phyloP scores from a whole-genome alignment of 2,113 vertebrate genomes.

The Albula goreensis region DNA sequence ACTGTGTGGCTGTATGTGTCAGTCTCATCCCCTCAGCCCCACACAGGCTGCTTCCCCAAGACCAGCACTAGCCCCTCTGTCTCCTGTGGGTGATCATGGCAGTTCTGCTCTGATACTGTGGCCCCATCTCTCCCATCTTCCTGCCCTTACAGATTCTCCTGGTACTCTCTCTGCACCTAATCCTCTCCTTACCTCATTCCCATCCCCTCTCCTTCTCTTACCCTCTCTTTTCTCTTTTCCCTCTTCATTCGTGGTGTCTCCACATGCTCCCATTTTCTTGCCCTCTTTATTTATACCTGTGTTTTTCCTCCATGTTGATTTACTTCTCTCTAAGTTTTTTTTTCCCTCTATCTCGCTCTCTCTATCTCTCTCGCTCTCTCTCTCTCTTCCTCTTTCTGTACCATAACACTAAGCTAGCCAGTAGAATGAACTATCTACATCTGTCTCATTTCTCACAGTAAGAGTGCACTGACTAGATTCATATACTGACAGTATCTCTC shows the following conservation, averaged over 20 bases:
- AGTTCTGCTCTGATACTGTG: too few relatives aligned
- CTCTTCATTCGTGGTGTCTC: neutral
- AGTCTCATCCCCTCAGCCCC: neutral
- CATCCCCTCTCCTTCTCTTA: neutral
- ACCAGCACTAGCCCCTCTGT: neutral
- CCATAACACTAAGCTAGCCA: slow-evolving; percentile 7
- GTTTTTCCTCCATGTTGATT: neutral
- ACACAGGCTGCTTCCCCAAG: neutral
- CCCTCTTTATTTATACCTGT: neutral
- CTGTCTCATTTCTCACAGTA: slow-evolving; percentile 23
- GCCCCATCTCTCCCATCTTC: neutral
- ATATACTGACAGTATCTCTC: neutral
- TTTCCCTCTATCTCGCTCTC: neutral
- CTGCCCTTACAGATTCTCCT: neutral
- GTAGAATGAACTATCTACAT: slow-evolving; percentile 28
- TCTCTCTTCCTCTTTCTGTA: neutral
- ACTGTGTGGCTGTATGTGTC: neutral
- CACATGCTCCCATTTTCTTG: neutral
- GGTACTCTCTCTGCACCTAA: too few relatives aligned
- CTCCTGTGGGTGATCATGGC: neutral
- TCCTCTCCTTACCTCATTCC: too few relatives aligned
- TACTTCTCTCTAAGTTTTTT: neutral
- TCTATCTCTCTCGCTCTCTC: neutral
- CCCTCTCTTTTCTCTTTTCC: neutral
- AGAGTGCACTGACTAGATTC: neutral